Conservation (phyloP, 64 coral and sea anemone species). For the Catalaphyllia jardinei region DNA sequence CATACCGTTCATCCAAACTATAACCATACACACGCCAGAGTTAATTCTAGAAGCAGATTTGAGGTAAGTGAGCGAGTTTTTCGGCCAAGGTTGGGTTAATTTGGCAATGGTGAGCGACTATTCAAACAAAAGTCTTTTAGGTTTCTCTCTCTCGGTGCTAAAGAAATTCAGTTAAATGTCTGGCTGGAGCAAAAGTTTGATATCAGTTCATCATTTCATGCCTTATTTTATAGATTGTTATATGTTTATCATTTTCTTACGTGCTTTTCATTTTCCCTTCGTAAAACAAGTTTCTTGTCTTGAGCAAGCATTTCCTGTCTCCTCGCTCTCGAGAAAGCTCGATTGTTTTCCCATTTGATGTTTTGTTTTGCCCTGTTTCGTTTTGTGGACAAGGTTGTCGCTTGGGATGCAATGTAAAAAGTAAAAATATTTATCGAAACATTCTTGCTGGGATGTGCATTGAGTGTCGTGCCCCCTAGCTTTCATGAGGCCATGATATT, state of each 20-base stretch:
- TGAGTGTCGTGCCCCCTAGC: not conserved
- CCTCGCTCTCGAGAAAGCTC: not conserved
- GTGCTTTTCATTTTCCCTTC: not conserved
- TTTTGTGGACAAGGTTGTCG: not conserved
- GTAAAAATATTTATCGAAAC: conserved; percentile 7
- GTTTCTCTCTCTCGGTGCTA: conserved; percentile 1
- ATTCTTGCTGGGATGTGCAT: not conserved
- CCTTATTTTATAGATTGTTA: not conserved
- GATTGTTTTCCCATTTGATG: not conserved
- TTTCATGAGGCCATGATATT: not conserved
- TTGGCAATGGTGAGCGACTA: conserved; percentile 11
- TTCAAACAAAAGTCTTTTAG: conserved; percentile 22
- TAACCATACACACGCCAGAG: conserved; percentile 83
- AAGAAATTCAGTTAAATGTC: not conserved
- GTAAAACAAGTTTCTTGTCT: not conserved
- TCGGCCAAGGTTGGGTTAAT: not conserved
- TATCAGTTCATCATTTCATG: not conserved
- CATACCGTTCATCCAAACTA: conserved; percentile 80
- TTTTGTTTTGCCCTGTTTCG: conserved; percentile 40
- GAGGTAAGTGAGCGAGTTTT: conserved; percentile 65
- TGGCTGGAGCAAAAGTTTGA: not conserved
- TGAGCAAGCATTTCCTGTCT: conserved; percentile 9
- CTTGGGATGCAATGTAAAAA: not conserved
- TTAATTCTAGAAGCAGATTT: conserved; percentile 92
- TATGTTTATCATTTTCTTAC: not conserved